Conservation (phyloP, 1,140 invertebrate species). For the Sweltsa coloradensis region DNA sequence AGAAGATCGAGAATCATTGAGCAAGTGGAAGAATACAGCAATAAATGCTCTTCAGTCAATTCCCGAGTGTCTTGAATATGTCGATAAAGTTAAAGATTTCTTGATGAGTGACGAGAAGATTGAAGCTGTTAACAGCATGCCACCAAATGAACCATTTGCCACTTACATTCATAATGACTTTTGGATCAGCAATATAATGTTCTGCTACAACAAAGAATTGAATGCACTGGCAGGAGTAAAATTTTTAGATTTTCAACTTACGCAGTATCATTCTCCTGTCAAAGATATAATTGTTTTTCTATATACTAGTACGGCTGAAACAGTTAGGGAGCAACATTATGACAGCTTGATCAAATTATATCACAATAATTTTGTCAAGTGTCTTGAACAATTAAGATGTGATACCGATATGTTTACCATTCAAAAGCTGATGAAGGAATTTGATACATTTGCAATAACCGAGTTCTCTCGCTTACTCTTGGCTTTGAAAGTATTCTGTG, state of each 20-base stretch:
- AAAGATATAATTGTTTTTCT: conserved; percentile 9
- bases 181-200: conserved; percentile 13
- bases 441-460: conserved; percentile 3
- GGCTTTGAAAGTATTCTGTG: background rate
- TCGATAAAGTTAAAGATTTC: too few species aligned
- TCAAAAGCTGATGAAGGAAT: background rate
- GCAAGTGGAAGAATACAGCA: too few species aligned
- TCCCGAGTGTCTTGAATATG: too few species aligned
- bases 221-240: conserved; percentile 2
- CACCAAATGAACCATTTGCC: conserved; percentile 11
- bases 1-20: too few species aligned
- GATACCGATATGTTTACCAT: background rate
- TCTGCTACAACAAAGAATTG: conserved; percentile 1
- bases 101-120: too few species aligned
- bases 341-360: conserved; percentile 3
- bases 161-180: conserved; percentile 9
- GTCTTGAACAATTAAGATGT: conserved; percentile 1
- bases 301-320: conserved; percentile 2
- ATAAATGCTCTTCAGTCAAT: too few species aligned
- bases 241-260: conserved; percentile 12
- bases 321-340: background rate
- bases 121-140: background rate
- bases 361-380: conserved; percentile 4
- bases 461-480: conserved; percentile 1
- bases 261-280: conserved; percentile 6